A percentile compares a stretch with the other conserved stretches of the same genome.
Conservation (phyloP, 2,888 invertebrate species). For the Drosophila diplacantha region DNA sequence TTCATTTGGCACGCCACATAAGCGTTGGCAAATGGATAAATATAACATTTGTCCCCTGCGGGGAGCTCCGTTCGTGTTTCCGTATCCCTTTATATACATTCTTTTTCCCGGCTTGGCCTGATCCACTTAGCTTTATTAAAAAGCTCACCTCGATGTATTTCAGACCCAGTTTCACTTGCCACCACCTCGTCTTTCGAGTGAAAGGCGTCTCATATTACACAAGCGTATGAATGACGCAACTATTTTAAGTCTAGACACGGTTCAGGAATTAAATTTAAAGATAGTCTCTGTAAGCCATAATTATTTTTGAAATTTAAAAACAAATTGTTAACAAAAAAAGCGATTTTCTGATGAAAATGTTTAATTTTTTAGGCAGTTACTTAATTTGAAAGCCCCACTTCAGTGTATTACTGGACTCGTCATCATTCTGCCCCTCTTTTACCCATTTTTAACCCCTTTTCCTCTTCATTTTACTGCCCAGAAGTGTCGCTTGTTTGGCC, state of each 20-base stretch:
- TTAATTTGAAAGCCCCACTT: not conserved
- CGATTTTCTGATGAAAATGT: not conserved
- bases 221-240: constrained; percentile 5
- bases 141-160: constrained; percentile 35
- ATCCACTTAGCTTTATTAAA: constrained; percentile 63
- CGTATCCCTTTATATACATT: constrained; percentile 3
- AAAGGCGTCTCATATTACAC: constrained; percentile 10
- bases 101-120: constrained; percentile 28
- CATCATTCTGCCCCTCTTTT: not conserved
- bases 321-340: not conserved
- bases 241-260: not conserved
- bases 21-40: constrained; percentile 22
- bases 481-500: constrained; percentile 38
- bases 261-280: not conserved
- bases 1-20: constrained; percentile 51
- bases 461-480: constrained; percentile 17
- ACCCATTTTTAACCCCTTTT: not conserved
- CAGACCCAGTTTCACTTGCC: constrained; percentile 24
- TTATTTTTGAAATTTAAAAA: no score
- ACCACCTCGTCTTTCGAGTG: constrained; percentile 16
- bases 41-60: constrained; percentile 17
- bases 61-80: constrained; percentile 19
- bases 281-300: no score
- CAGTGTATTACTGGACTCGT: not conserved
- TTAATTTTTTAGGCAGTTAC: not conserved